These are phyloP conservation scores for Nasonia vitripennis DNA, from an alignment of 1,140 invertebrate genomes.

Conservation along the genomic window DNA sequence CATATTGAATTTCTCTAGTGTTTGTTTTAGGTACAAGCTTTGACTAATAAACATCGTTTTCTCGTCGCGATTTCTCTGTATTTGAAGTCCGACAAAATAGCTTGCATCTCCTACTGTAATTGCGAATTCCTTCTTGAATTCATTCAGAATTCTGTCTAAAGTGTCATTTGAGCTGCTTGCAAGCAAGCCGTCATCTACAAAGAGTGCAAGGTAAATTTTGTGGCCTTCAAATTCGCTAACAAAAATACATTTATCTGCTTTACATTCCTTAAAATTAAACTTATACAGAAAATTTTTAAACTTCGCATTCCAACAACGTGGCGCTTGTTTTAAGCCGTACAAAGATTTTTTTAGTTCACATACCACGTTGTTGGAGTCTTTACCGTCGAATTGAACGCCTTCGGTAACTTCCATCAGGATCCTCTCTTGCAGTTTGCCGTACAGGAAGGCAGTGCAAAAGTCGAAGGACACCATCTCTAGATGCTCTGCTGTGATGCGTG, in stretches of 20 bases:
- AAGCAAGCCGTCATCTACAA: slow-evolving; percentile 52
- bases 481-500: not conserved
- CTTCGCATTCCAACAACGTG: slow-evolving; percentile 66
- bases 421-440: not conserved
- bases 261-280: slow-evolving; percentile 50
- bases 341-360: slow-evolving; percentile 66
- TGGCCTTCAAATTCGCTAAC: slow-evolving; percentile 24
- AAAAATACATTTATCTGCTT: slow-evolving; percentile 57
- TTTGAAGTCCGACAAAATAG: too few species aligned
- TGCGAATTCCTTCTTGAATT: slow-evolving; percentile 57
- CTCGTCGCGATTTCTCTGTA: too few species aligned
- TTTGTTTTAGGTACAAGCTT: too few species aligned
- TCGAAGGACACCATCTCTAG: not conserved
- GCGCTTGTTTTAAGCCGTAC: slow-evolving; percentile 72
- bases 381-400: not conserved
- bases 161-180: slow-evolving; percentile 45
- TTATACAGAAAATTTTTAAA: slow-evolving; percentile 33
- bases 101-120: slow-evolving; percentile 38
- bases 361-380: slow-evolving; percentile 19
- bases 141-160: slow-evolving; percentile 47
- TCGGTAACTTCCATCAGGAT: slow-evolving; percentile 6
- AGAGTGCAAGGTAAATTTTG: slow-evolving; percentile 44
- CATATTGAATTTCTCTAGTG: not conserved
- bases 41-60: too few species aligned
- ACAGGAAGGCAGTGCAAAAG: not conserved